Conservation (phyloP, 2,113 vertebrate species). For the Anguilla rostrata region DNA sequence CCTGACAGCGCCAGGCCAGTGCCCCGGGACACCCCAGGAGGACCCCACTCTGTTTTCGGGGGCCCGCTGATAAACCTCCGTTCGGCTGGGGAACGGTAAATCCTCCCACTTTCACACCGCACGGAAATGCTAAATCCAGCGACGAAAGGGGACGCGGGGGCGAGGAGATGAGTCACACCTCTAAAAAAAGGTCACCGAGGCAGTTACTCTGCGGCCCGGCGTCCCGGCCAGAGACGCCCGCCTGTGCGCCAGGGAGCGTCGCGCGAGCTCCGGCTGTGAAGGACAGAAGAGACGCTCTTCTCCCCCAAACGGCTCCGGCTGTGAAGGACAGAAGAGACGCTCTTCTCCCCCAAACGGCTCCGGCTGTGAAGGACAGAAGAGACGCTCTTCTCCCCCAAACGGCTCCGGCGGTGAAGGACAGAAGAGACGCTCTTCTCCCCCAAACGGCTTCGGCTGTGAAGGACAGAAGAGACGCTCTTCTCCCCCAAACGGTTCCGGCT, state of each 20-base stretch:
- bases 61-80: not conserved
- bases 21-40: not conserved
- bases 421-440: not conserved
- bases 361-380: not conserved
- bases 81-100: not conserved
- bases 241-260: not conserved
- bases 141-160: constrained; percentile 40
- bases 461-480: not conserved
- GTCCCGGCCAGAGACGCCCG: not conserved
- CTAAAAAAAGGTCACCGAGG: constrained; percentile 54
- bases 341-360: not conserved
- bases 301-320: not conserved
- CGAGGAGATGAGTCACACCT: constrained; percentile 41
- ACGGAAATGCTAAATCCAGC: constrained; percentile 53
- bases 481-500: not conserved
- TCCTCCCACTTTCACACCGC: constrained; percentile 38
- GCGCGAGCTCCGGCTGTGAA: no score
- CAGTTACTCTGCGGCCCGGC: constrained; percentile 45
- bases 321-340: not conserved
- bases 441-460: no score
- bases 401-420: not conserved
- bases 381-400: not conserved
- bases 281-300: not conserved
- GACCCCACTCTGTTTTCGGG: not conserved
- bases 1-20: no score